Base-by-base conservation (phyloP, 1,140 invertebrate genomes). In the Capitella teleta region DNA sequence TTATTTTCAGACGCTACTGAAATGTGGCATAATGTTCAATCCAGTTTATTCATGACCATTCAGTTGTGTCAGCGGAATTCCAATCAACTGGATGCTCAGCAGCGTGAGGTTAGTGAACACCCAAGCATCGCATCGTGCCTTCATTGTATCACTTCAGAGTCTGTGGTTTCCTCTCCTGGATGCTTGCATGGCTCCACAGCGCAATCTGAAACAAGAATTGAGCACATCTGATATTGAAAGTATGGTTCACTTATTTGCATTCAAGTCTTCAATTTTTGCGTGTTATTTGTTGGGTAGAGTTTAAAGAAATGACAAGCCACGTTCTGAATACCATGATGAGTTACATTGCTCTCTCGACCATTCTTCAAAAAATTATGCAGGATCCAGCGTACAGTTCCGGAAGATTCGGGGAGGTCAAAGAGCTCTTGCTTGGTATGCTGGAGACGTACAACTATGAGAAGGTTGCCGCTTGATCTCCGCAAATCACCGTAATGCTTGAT, bases 261-360 rank as follows among this genome's bases (percentile, higher is more conserved):
- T n/a, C n/a, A n/a, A n/a, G 14, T 4, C 38, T 12, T 40, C 8
- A 40, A 16, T 10, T 3, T 8, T 19, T 40, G 38, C 2, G 19
- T 10, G 16, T 16, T 40, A 24, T 40, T 40, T 40, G 21, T n/a
- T n/a, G n/a, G n/a, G n/a, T 37, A 66, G 68, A 63, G 52, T 68
- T 73, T 36, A 73, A 71, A 51, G 67, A 74, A 40, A 58, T 76
- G 54, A 78, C 76, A 4, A 70, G 73, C 36, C 72, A 77, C 59
- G 63, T 80, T 5, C 54, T 80, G 16, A 78, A 76, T 51, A 75
- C 73, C 53, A 79, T 79, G 77, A 79, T 78, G 70, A 75, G 76
- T 38, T 76, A 79, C 54, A 74, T 80, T 25, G 70, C 74, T 8
- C 61, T 79, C n/a, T 72, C 76, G 19, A 70, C 74, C n/a, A 73